Evolutionary conservation across 2,797 vertebrate species (phyloP), one percentile per base, ranked within the genome.

Genomic region (Sandelia bainsii): DNA sequence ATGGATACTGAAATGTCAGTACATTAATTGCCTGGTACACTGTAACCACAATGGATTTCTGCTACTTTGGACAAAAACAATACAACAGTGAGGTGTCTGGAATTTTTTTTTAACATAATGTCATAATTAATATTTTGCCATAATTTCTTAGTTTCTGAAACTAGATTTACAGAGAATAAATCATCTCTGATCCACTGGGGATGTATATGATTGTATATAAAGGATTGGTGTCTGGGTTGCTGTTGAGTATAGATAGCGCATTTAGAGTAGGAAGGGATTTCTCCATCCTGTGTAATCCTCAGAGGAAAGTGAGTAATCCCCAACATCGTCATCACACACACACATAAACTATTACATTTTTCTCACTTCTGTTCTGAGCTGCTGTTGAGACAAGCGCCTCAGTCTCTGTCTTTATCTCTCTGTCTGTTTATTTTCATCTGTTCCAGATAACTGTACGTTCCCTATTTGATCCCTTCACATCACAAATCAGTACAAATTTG

Each of bases 221-320:
- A 75, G 75, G 76, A 66, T 71, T 79, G 66, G 39, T 76, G 70
- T 78, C 45, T 53, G 75, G 62, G 65, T 75, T 81, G 46, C 77
- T 78, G 56, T 72, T 53, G 39, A 77, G 82, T 84, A 69, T 76
- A 91, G 81, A 85, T 87, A 64, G 71, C 77, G 77, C 56, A 73
- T 81, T 87, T 87, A 84, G 82, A 87, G 75, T 80, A 63, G 59
- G 62, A 39, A 65, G 53, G 81, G 91, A 83, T 86, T 91, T 85
- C 84, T 85, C 74, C 56, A 34, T 82, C 25, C 65, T 42, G 62
- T 83, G 79, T 89, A 91, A 91, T 87, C 85, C 86, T 68, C 17
- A 79, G 62, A 80, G 74, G 72, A 87, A 83, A 87, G 69, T 77
- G 77, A 84, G 66, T 90, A 90, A 91, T 92, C 88, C 83, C 53